Evolutionary conservation across 2,797 vertebrate genomes (phyloP).

Genomic region (Dendrocincla tyrannina): DNA sequence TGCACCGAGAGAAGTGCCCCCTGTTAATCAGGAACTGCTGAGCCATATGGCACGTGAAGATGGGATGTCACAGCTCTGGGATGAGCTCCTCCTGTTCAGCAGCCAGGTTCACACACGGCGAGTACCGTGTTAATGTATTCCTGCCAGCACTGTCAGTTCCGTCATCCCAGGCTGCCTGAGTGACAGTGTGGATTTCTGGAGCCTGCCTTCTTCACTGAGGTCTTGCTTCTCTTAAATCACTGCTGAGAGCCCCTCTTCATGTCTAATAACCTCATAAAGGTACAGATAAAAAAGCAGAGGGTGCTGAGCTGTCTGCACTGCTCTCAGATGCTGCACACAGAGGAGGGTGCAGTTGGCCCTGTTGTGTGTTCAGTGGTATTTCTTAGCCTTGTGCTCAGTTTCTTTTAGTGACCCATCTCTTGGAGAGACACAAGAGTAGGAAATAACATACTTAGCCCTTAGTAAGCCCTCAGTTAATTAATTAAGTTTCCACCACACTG

Average conservation of each 20-base stretch:
- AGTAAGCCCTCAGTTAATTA: not conserved
- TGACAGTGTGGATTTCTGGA: not conserved
- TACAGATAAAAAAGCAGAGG: not conserved
- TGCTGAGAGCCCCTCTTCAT: not conserved
- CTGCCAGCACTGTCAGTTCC: not conserved
- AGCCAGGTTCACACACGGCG: rapidly evolving
- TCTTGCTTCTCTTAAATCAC: not conserved
- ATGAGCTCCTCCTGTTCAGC: not conserved
- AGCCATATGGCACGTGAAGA: constrained; percentile 18
- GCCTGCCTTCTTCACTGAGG: rapidly evolving
- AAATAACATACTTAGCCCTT: too few species aligned
- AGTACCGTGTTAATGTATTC: not conserved
- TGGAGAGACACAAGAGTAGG: not conserved
- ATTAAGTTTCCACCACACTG: not conserved
- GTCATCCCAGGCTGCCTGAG: not conserved
- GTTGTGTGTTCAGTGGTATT: not conserved
- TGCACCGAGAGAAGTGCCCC: not conserved
- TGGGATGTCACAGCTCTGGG: not conserved
- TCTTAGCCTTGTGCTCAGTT: not conserved
- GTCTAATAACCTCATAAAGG: not conserved
- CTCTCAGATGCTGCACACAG: not conserved
- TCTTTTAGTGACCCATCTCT: not conserved
- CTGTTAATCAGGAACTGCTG: not conserved
- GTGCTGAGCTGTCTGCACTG: not conserved
- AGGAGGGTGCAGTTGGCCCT: not conserved